Evolutionary conservation across 2,113 vertebrate species (phyloP), one percentile per base, ranked within the genome.

Genomic region (Ranitomeya variabilis): DNA sequence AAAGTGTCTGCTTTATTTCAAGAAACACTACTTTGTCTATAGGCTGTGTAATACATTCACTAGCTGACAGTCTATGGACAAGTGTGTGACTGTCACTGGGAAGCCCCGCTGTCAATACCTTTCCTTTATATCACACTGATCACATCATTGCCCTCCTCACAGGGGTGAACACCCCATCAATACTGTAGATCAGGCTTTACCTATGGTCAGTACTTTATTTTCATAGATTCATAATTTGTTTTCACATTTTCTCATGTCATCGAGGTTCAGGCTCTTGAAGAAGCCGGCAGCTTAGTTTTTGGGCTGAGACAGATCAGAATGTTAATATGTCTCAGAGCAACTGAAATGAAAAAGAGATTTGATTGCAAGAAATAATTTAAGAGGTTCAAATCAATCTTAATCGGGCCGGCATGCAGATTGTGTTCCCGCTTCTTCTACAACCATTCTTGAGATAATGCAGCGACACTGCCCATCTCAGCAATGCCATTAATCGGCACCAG

Each of bases 311-410:
- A 83, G 81, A 83, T 83, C 62, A 83, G 62, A 37, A 83, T 83
- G 81, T 83, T 83, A 83, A 83, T 83, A 83, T 83, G 62, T 83
- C 64, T 67, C 45, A 69, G 81, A 83, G 81, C 45, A 37, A 19
- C 13, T 83, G 81, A 66, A 83, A 83, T 67, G 62, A 83, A 83
- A 83, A 83, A 54, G 81, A 83, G 81, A 83, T 83, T 83, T 83
- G 81, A 67, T 83, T 83, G 81, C 81, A 69, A 83, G 80, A 64
- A 83, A 62, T 83, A 83, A 83, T 83, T 83, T 64, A 83, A 83
- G 37, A 83, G 59, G 54, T 83, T 83, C 13, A 69, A 83, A 67
- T 83, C 81, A 69, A 23, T 66, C 81, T 52, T 83, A 83, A 83
- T 83, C 19, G 81, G 81, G 64, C 16, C 51, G 81, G 12, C 81